A percentile compares a stretch with the other conserved stretches of the same genome.
These are phyloP conservation scores for Melanostigma gelatinosum DNA, from an alignment of 2,113 vertebrate genomes.

Conservation along the genomic window DNA sequence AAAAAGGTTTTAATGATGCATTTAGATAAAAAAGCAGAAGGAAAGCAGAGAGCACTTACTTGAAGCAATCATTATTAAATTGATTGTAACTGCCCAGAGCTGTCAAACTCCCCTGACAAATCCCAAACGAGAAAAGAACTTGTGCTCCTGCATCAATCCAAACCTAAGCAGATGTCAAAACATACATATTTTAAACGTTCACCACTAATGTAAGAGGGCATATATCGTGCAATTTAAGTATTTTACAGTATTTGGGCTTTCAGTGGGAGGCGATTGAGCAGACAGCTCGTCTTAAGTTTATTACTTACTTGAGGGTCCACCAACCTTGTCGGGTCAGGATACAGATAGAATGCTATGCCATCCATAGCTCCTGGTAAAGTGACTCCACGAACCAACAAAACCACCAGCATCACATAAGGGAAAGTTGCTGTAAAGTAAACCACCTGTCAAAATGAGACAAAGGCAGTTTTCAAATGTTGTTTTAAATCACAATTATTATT, in stretches of 20 bases:
- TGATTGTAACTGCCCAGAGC: slow-evolving; percentile 80
- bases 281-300: slow-evolving; percentile 8
- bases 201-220: background rate
- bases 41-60: slow-evolving; percentile 59
- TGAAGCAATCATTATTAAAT: slow-evolving; percentile 79
- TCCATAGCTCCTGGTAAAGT: slow-evolving; percentile 87
- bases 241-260: slow-evolving; percentile 3
- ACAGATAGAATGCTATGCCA: slow-evolving; percentile 90
- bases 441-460: slow-evolving; percentile 80
- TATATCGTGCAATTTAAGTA: background rate
- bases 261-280: background rate
- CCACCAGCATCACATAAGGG: slow-evolving; percentile 88
- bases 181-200: background rate
- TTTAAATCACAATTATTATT: background rate
- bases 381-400: slow-evolving; percentile 88
- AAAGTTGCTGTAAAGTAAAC: slow-evolving; percentile 96
- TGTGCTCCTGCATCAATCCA: slow-evolving; percentile 83
- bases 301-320: slow-evolving; percentile 89
- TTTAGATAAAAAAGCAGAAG: background rate
- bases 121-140: slow-evolving; percentile 81
- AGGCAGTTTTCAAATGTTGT: background rate
- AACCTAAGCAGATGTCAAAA: slow-evolving; percentile 62
- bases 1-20: background rate
- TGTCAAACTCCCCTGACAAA: slow-evolving; percentile 78
- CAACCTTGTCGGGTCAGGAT: slow-evolving; percentile 87